Evolutionary conservation across 2,113 vertebrate genomes (phyloP).

Genomic region (Anolis carolinensis): DNA sequence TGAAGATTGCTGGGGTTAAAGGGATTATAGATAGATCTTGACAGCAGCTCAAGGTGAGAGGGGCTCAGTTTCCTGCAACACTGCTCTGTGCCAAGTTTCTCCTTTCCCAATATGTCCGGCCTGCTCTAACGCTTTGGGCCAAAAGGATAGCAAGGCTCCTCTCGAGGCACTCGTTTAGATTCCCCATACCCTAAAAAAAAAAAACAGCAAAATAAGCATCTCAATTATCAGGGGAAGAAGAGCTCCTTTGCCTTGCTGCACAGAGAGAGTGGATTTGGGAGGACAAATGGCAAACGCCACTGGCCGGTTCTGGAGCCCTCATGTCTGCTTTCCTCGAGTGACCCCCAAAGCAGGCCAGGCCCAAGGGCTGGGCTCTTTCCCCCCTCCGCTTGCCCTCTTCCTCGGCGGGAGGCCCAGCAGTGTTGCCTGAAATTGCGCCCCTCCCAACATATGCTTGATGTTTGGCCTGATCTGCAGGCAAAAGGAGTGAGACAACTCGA

Average conservation of each 20-base stretch:
- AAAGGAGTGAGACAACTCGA: conserved; percentile 80
- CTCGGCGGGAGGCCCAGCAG: conserved; percentile 68
- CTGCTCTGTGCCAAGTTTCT: conserved; percentile 65
- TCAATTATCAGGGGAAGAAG: conserved; percentile 51
- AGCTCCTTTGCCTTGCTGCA: neutral
- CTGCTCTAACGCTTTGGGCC: conserved; percentile 34
- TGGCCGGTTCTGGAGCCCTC: conserved; percentile 53
- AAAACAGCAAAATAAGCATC: conserved; percentile 22
- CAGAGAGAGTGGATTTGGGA: conserved; percentile 29
- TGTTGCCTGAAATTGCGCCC: conserved; percentile 85
- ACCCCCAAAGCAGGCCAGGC: conserved; percentile 40
- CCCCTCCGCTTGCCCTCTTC: conserved; percentile 61
- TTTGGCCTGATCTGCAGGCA: conserved; percentile 89
- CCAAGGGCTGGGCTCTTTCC: conserved; percentile 50
- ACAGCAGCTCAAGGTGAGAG: conserved; percentile 85
- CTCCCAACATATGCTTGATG: conserved; percentile 88
- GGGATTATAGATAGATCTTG: conserved; percentile 82
- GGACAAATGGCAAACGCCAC: conserved; percentile 46
- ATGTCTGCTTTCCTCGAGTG: too few species aligned
- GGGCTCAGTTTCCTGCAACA: conserved; percentile 86
- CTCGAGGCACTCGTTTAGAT: neutral
- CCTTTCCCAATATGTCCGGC: conserved; percentile 17
- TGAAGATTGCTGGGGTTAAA: conserved; percentile 84
- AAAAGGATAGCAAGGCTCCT: neutral
- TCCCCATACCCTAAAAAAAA: conserved; percentile 33